These are phyloP conservation scores for Malthinus flaveolus DNA, from an alignment of 2,888 invertebrate species.

Conservation along the genomic window DNA sequence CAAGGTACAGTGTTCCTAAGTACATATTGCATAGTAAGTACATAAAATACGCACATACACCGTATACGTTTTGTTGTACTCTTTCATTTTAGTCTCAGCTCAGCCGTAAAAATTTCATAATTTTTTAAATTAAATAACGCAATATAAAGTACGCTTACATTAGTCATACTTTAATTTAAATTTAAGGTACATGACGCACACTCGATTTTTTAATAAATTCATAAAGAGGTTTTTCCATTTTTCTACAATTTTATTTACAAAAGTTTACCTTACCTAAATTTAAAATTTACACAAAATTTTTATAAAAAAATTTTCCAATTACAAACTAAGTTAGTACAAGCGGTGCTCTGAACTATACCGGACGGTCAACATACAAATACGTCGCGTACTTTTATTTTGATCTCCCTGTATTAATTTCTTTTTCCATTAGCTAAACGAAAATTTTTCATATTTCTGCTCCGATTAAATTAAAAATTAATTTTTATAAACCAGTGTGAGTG, in stretches of 20 bases:
- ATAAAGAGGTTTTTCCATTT: conserved; percentile 47
- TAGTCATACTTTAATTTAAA: conserved; percentile 38
- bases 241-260: conserved; percentile 27
- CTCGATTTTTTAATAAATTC: conserved; percentile 46
- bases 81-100: conserved; percentile 25
- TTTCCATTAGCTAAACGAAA: no score
- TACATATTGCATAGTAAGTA: conserved; percentile 38
- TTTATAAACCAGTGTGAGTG: conserved; percentile 45
- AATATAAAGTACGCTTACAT: conserved; percentile 19
- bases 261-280: conserved; percentile 25
- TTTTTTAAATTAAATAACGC: conserved; percentile 30
- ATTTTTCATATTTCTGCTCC: background rate
- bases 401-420: no score
- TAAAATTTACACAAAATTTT: conserved; percentile 30
- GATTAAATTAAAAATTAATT: conserved; percentile 19
- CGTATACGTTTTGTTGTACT: conserved; percentile 56
- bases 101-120: conserved; percentile 34
- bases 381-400: no score
- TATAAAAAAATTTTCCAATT: conserved; percentile 11
- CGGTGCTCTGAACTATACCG: conserved; percentile 46
- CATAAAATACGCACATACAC: conserved; percentile 38
- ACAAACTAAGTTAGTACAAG: conserved; percentile 45
- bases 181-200: conserved; percentile 50
- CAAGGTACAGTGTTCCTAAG: conserved; percentile 52
- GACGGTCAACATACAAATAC: no score